A percentile compares a stretch with the other conserved stretches of the same genome.
These are phyloP conservation scores for Catagonus wagneri DNA, from an alignment of 2,113 vertebrate species.

Conservation along the genomic window DNA sequence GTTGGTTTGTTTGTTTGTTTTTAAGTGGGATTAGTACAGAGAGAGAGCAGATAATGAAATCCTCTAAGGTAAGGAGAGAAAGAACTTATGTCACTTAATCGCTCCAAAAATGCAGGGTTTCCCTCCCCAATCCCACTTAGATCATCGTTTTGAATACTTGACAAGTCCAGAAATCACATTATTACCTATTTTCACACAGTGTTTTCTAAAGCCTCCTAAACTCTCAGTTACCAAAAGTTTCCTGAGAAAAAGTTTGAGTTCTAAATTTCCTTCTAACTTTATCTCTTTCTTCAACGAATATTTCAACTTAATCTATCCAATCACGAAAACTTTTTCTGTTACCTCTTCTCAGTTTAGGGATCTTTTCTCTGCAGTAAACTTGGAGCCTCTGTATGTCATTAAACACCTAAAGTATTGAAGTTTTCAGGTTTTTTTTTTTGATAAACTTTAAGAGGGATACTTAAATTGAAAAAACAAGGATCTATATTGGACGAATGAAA, in stretches of 20 bases:
- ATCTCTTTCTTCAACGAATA: neutral
- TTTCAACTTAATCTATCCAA: neutral
- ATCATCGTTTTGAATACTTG: neutral
- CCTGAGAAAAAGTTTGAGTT: neutral
- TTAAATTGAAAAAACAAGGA: neutral
- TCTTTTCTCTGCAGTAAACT: neutral
- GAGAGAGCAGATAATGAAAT: neutral
- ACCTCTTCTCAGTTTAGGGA: neutral
- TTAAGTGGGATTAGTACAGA: neutral
- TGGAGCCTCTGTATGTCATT: neutral
- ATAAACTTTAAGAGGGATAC: neutral
- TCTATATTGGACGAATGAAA: neutral
- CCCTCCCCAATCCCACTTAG: neutral
- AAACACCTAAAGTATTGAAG: neutral
- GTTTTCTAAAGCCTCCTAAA: neutral
- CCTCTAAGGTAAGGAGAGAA: neutral
- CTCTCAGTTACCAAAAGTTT: neutral
- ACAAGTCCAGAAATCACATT: neutral
- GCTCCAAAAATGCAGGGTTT: neutral
- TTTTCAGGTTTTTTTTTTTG: accelerated
- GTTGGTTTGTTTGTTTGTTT: neutral
- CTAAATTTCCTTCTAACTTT: slow-evolving; percentile 19
- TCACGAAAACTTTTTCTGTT: neutral
- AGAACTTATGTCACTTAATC: neutral
- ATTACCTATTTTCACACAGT: accelerated